Conservation (phyloP, 2,888 invertebrate genomes). For the Phyllotreta cruciferae region DNA sequence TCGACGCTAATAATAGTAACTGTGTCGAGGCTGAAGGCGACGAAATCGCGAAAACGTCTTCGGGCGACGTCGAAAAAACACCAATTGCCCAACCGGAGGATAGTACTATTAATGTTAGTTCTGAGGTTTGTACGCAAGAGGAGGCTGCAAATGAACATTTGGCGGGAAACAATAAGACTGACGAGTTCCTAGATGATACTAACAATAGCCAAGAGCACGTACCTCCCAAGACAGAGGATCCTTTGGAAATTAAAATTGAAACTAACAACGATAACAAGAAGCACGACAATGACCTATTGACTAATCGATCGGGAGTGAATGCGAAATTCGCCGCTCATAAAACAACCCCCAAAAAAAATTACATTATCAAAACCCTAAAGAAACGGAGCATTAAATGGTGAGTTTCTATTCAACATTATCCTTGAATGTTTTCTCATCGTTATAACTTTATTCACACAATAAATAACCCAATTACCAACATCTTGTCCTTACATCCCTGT, state of each 20-base stretch:
- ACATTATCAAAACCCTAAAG: slow-evolving; percentile 41
- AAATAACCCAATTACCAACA: background rate
- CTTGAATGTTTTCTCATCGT: too few species aligned
- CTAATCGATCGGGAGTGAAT: background rate
- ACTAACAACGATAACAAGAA: slow-evolving; percentile 13
- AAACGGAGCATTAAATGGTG: slow-evolving; percentile 45
- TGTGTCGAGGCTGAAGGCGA: slow-evolving; percentile 43
- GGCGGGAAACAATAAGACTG: slow-evolving; percentile 53
- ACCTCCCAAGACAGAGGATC: slow-evolving; percentile 39
- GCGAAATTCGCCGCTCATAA: slow-evolving; percentile 17
- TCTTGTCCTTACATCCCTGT: background rate
- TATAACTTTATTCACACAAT: background rate
- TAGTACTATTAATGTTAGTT: slow-evolving; percentile 38
- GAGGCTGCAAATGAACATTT: slow-evolving; percentile 54
- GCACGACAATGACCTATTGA: background rate
- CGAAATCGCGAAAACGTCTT: slow-evolving; percentile 26
- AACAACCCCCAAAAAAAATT: slow-evolving; percentile 25
- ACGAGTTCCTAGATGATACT: slow-evolving; percentile 41
- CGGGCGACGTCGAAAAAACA: slow-evolving; percentile 35
- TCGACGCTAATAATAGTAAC: slow-evolving; percentile 49
- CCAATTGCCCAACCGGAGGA: slow-evolving; percentile 38
- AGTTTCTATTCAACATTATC: slow-evolving; percentile 31
- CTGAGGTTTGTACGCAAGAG: slow-evolving; percentile 50
- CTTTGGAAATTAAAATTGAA: slow-evolving; percentile 38
- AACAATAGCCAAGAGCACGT: slow-evolving; percentile 41